phyloP scores from a whole-genome alignment of 2,888 invertebrate genomes.

The Dyspetes luteomarginatus region DNA sequence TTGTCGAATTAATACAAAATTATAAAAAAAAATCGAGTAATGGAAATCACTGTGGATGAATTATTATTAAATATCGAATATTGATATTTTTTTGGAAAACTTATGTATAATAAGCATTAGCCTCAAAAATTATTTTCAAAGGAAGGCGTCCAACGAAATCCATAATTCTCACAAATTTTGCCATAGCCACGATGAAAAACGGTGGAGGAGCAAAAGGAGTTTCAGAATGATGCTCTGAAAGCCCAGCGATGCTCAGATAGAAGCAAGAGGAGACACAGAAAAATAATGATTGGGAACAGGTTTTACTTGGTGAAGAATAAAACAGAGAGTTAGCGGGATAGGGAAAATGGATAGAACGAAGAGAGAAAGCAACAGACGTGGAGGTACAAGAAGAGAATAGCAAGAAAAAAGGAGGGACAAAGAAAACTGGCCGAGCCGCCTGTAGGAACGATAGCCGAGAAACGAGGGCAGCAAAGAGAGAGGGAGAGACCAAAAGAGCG shows the following conservation, averaged over 20 bases:
- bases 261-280: slow-evolving; percentile 9
- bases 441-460: slow-evolving; percentile 8
- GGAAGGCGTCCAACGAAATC: too few species aligned
- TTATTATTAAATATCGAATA: too few species aligned
- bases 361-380: slow-evolving; percentile 1
- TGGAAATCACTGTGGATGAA: too few species aligned
- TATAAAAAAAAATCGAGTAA: too few species aligned
- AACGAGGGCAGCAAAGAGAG: slow-evolving; percentile 21
- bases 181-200: too few species aligned
- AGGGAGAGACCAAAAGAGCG: slow-evolving; percentile 46
- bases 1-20: too few species aligned
- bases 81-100: too few species aligned
- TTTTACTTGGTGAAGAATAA: slow-evolving; percentile 41
- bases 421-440: slow-evolving; percentile 18
- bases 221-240: neutral
- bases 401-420: slow-evolving; percentile 22
- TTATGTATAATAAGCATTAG: too few species aligned
- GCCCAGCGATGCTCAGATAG: neutral
- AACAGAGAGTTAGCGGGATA: slow-evolving; percentile 46
- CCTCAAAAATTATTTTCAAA: too few species aligned
- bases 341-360: slow-evolving; percentile 50
- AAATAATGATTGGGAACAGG: slow-evolving; percentile 19
- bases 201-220: neutral
- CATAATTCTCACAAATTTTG: too few species aligned
- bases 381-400: slow-evolving; percentile 61